Percentiles rank a stretch among this genome's conserved stretches.
phyloP scores from a whole-genome alignment of 1,140 invertebrate species.

The Dendroctonus valens region DNA sequence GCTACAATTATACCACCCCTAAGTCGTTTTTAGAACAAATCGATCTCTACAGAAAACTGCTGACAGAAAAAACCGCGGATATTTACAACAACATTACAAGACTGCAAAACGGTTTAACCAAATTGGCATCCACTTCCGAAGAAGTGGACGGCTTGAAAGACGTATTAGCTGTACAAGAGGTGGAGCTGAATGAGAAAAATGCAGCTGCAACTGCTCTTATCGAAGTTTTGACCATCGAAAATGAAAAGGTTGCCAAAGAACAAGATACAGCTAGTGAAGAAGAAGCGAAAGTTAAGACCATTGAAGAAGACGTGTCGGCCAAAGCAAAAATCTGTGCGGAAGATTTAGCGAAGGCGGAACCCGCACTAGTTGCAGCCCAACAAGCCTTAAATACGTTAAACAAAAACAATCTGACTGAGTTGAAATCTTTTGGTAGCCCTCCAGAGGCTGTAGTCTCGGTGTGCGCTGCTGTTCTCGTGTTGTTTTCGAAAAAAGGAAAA shows the following conservation, averaged over 20 bases:
- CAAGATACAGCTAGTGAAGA: constrained; percentile 81
- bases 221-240: constrained; percentile 84
- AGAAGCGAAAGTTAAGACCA: constrained; percentile 85
- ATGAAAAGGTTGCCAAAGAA: constrained; percentile 84
- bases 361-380: constrained; percentile 82
- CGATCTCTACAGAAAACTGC: constrained; percentile 78
- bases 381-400: constrained; percentile 91
- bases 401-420: constrained; percentile 90
- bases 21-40: constrained; percentile 96
- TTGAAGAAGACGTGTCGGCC: constrained; percentile 81
- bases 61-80: constrained; percentile 75
- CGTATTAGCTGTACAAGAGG: constrained; percentile 83
- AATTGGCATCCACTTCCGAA: constrained; percentile 76
- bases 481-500: constrained; percentile 82
- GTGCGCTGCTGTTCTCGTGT: constrained; percentile 80
- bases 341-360: constrained; percentile 88
- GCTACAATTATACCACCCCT: constrained; percentile 96
- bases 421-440: constrained; percentile 89
- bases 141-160: constrained; percentile 57
- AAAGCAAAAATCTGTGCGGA: constrained; percentile 85
- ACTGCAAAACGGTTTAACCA: constrained; percentile 84
- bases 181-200: constrained; percentile 85
- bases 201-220: constrained; percentile 89
- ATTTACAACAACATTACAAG: constrained; percentile 76
- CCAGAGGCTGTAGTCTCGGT: constrained; percentile 83